Evolutionary conservation across 2,113 vertebrate genomes (phyloP), one percentile per base, ranked within the genome.

Genomic region (Rhineura floridana): DNA sequence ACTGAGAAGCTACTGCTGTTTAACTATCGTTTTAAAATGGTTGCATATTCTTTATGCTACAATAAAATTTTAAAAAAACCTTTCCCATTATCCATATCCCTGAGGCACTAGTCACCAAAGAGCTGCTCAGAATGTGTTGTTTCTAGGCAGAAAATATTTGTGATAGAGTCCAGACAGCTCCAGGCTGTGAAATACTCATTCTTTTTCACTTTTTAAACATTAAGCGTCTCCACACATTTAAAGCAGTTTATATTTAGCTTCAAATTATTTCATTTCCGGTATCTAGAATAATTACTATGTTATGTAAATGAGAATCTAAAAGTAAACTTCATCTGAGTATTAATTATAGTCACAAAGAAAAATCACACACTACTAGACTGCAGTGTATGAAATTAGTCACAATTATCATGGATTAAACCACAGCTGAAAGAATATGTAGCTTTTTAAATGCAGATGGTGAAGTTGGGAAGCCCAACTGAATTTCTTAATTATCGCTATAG

Each of bases 251-350:
- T 50, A 72, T 63, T 81, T 82, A 77, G 46, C 30, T 46, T 17
- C 23, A 69, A 77, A 77, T 67, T 83, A 81, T 86, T 77, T 77
- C 70, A 46, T 81, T 86, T 69, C 76, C 3, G 9, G 23, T 65
- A 75, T 55, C 48, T 81, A 6, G 59, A 52, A 69, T 89, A 50
- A 89, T 80, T 75, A 72, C 42, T 39, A 19, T 63, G 39, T 25
- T 63, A 85, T 73, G 78, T 23, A 63, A 85, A 84, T 72, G 46
- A 73, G 39, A 63, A 59, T 85, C 83, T 85, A 89, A 89, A 89
- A 85, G 77, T 63, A 81, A 82, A 85, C 67, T 62, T 89, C 62
- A 80, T 62, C 25, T 30, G 21, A 36, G 42, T 50, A 62, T 42
- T 83, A 83, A 50, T 80, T 73, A 84, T 89, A 85, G 33, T 73